A percentile compares a stretch with the other conserved stretches of the same genome.
Conservation (phyloP, 2,888 invertebrate genomes). For the Spatulosminthurus flaviceps region DNA sequence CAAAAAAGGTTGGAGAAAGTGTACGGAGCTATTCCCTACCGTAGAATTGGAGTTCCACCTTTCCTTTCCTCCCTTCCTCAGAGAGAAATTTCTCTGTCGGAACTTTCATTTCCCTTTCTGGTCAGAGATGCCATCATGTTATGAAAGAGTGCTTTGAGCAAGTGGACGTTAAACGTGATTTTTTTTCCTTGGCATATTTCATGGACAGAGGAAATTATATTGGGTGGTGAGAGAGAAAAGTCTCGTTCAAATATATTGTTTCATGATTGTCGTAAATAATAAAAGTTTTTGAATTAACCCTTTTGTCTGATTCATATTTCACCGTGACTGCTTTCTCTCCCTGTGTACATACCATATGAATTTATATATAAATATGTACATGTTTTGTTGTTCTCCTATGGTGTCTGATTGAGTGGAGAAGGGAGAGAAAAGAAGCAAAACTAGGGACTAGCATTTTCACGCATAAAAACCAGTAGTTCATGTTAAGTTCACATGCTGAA, state of each 20-base stretch:
- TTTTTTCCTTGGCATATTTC: background rate
- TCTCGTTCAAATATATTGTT: constrained; percentile 33
- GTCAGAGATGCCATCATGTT: constrained; percentile 43
- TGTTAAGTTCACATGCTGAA: no score
- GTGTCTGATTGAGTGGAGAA: no score
- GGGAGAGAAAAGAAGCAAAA: no score
- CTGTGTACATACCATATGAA: no score
- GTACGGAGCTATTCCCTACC: background rate
- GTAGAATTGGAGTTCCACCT: constrained; percentile 36
- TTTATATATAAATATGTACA: no score
- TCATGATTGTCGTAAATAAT: constrained; percentile 40
- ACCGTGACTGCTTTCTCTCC: no score
- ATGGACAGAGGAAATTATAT: constrained; percentile 38
- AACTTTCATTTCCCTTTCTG: constrained; percentile 45
- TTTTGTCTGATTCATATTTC: constrained; percentile 12
- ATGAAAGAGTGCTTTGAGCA: constrained; percentile 38
- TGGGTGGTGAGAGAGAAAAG: constrained; percentile 35
- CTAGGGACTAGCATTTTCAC: no score
- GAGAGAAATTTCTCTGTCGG: constrained; percentile 35
- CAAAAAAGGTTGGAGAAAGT: no score
- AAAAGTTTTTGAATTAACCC: constrained; percentile 40
- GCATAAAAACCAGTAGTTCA: no score
- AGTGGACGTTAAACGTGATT: constrained; percentile 38
- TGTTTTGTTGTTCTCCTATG: no score
- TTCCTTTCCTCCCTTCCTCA: constrained; percentile 30